Conservation (phyloP, 2,888 invertebrate species). For the Megalurothrips usitatus region DNA sequence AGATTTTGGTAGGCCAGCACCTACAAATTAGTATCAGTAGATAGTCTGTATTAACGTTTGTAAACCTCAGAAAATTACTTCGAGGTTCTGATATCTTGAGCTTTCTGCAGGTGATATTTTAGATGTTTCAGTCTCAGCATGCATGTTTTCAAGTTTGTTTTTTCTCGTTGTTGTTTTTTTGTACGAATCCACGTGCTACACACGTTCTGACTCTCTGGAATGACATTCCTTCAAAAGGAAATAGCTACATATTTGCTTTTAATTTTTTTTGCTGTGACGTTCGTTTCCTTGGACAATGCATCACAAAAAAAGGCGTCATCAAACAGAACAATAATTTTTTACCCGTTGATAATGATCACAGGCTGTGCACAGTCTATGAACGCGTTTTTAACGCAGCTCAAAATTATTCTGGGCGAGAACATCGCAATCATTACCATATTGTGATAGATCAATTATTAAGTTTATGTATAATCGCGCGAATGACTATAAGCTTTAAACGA, state of each 20-base stretch:
- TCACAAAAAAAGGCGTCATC: background rate
- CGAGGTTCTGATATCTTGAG: too few relatives aligned
- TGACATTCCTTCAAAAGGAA: background rate
- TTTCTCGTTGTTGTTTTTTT: background rate
- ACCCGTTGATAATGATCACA: too few relatives aligned
- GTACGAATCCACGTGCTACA: too few relatives aligned
- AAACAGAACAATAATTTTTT: too few relatives aligned
- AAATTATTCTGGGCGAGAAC: too few relatives aligned
- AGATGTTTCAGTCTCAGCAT: too few relatives aligned
- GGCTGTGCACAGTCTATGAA: too few relatives aligned
- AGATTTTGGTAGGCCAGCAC: background rate
- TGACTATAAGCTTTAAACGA: too few relatives aligned
- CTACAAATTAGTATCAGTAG: background rate
- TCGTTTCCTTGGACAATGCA: background rate
- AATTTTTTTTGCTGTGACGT: background rate
- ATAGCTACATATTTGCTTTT: background rate
- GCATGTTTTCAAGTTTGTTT: too few relatives aligned
- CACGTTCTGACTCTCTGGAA: background rate
- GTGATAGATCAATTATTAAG: constrained; percentile 21
- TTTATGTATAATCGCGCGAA: background rate
- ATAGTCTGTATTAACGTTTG: background rate
- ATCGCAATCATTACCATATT: background rate
- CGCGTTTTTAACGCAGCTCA: too few relatives aligned
- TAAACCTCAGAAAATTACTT: too few relatives aligned
- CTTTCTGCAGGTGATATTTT: too few relatives aligned